Evolutionary conservation across 2,888 invertebrate species (phyloP).

Genomic region (Thysanoteuthis rhombus): DNA sequence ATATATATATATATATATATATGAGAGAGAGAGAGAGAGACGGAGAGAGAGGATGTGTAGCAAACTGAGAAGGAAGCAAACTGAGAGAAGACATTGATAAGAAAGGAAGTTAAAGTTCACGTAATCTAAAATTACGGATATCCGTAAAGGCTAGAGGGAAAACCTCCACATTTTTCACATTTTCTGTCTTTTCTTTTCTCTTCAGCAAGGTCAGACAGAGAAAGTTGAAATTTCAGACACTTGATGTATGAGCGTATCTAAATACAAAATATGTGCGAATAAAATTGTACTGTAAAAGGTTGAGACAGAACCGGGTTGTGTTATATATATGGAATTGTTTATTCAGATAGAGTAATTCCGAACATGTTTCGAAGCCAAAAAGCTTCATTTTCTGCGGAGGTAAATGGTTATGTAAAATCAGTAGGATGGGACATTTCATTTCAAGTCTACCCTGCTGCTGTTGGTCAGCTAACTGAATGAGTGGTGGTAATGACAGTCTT

Average conservation of each 20-base stretch:
- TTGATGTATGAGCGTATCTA: not conserved
- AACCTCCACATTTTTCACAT: not conserved
- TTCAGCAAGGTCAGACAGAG: not conserved
- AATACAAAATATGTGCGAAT: too few species aligned
- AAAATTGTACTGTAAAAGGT: too few species aligned
- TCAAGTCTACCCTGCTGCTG: too few species aligned
- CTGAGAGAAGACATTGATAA: not conserved
- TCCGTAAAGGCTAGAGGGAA: not conserved
- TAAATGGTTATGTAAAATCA: too few species aligned
- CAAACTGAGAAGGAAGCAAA: not conserved
- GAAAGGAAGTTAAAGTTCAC: conserved; percentile 1
- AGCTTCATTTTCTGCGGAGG: too few species aligned
- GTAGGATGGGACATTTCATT: too few species aligned
- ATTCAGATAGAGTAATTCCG: too few species aligned
- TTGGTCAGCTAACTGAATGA: too few species aligned
- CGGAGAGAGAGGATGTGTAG: not conserved
- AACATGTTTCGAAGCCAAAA: too few species aligned
- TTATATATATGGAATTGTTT: too few species aligned
- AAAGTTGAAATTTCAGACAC: not conserved
- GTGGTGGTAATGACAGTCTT: too few species aligned
- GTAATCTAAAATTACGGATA: not conserved
- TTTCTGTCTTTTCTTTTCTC: not conserved
- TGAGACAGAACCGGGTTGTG: too few species aligned
- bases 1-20: not conserved
- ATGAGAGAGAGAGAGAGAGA: not conserved